Percentiles rank a stretch among this genome's conserved stretches.
phyloP scores from a whole-genome alignment of 1,140 invertebrate genomes.

The Drosophila athabasca region DNA sequence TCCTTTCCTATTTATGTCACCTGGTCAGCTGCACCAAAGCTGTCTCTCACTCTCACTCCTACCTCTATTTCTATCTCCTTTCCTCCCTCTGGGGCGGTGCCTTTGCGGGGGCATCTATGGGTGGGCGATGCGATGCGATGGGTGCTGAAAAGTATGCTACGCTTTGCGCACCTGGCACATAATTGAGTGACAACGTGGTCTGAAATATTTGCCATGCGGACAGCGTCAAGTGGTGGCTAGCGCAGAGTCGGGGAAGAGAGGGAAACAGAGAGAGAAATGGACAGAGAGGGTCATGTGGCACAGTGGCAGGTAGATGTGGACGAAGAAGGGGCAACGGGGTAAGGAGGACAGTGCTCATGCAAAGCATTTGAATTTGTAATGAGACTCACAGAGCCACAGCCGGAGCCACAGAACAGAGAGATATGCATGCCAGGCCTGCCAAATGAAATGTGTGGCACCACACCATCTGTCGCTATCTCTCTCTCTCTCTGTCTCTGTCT shows the following conservation, averaged over 20 bases:
- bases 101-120: no score
- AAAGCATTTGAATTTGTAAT: slow-evolving; percentile 77
- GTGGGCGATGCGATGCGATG: slow-evolving; percentile 21
- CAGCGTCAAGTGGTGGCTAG: slow-evolving; percentile 41
- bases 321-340: neutral
- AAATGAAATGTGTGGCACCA: slow-evolving; percentile 64
- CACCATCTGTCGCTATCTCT: neutral
- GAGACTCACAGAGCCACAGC: slow-evolving; percentile 59
- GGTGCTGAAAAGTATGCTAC: slow-evolving; percentile 71
- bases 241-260: neutral
- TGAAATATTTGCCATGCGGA: slow-evolving; percentile 73
- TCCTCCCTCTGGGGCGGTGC: neutral
- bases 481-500: neutral
- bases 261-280: slow-evolving; percentile 14
- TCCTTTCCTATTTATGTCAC: slow-evolving; percentile 39
- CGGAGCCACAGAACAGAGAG: neutral
- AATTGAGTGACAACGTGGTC: slow-evolving; percentile 79
- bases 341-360: slow-evolving; percentile 39
- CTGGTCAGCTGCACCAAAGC: slow-evolving; percentile 30
- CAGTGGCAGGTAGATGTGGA: slow-evolving; percentile 10
- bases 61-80: neutral
- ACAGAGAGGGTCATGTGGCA: slow-evolving; percentile 10
- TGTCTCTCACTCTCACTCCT: neutral
- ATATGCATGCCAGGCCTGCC: slow-evolving; percentile 44
- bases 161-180: slow-evolving; percentile 73